Evolutionary conservation across 2,113 vertebrate species (phyloP).

Genomic region (Stomatorhinus ivindoensis): DNA sequence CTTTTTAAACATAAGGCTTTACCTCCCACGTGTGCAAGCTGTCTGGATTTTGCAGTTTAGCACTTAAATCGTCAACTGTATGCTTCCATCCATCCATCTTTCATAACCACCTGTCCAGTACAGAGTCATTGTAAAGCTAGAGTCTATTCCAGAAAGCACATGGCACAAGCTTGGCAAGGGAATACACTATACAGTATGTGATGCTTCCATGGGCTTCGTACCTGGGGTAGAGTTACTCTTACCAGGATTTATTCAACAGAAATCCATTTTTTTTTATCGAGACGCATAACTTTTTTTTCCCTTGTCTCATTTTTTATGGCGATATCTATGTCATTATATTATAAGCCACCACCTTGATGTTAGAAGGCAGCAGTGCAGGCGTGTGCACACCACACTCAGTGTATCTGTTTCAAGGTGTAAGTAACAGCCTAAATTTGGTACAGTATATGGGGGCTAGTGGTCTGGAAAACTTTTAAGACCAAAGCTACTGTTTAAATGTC

Average conservation of each 20-base stretch:
- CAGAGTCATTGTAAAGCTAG: neutral
- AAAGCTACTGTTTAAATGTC: neutral
- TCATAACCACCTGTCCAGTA: neutral
- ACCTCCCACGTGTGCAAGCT: neutral
- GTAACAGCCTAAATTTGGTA: neutral
- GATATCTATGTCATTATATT: neutral
- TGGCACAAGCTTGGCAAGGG: neutral
- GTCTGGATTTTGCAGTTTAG: neutral
- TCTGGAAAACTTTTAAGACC: neutral
- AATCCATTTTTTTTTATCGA: constrained; percentile 72
- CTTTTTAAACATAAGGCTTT: neutral
- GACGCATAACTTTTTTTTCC: constrained; percentile 23
- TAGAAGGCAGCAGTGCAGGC: neutral
- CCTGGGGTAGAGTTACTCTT: constrained; percentile 63
- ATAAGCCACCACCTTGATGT: neutral
- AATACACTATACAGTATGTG: neutral
- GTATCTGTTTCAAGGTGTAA: neutral
- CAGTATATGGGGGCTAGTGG: neutral
- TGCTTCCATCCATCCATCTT: neutral
- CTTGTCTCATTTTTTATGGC: neutral
- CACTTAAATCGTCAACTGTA: neutral
- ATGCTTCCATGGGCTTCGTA: constrained; percentile 43
- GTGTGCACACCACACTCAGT: neutral
- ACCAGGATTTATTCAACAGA: constrained; percentile 69
- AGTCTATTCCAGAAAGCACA: neutral